These are phyloP conservation scores for Stomatorhinus walkeri DNA, from an alignment of 2,797 vertebrate species.

Conservation along the genomic window DNA sequence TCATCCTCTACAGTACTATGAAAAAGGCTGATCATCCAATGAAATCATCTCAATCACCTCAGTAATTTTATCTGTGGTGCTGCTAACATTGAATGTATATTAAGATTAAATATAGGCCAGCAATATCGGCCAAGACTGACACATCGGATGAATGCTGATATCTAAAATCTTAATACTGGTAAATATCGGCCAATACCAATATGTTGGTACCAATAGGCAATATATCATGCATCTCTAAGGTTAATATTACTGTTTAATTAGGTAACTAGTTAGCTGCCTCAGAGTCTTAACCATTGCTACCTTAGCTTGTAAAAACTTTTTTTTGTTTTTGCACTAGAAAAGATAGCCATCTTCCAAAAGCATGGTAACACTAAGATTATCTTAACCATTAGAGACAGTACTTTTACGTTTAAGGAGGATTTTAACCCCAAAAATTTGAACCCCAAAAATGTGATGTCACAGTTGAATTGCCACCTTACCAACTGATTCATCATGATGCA, in stretches of 20 bases:
- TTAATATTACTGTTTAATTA: not conserved
- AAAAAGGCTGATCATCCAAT: not conserved
- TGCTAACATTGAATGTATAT: not conserved
- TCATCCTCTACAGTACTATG: not conserved
- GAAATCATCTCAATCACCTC: not conserved
- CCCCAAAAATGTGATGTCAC: not conserved
- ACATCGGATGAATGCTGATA: not conserved
- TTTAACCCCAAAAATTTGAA: not conserved
- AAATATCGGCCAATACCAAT: not conserved
- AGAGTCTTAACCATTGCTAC: not conserved
- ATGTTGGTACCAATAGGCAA: not conserved
- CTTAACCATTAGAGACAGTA: not conserved
- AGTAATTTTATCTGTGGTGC: not conserved
- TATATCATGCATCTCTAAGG: not conserved
- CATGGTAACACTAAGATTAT: not conserved
- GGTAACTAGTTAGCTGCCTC: not conserved
- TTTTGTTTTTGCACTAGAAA: not conserved
- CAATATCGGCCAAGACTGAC: not conserved
- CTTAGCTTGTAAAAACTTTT: not conserved
- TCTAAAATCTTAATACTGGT: not conserved
- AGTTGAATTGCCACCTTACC: not conserved
- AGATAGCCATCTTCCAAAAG: not conserved
- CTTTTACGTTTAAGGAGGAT: not conserved
- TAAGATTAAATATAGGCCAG: not conserved
- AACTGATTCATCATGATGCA: not conserved